These are phyloP conservation scores for Tachyglossus aculeatus DNA, from an alignment of 2,797 vertebrate species.

Conservation along the genomic window DNA sequence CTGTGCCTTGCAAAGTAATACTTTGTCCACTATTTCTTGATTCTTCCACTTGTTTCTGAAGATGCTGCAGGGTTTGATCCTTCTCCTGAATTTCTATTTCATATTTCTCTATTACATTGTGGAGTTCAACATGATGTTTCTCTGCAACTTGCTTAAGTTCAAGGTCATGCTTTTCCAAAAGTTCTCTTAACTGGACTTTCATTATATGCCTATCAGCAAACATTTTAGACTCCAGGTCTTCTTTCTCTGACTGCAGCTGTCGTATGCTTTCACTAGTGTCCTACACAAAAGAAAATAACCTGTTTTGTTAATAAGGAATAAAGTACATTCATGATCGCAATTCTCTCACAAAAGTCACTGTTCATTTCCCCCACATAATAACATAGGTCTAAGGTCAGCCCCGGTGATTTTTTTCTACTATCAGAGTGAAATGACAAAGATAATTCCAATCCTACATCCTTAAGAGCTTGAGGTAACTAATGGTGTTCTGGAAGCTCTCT, in stretches of 20 bases:
- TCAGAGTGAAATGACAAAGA: too few relatives aligned
- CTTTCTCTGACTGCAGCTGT: constrained; percentile 81
- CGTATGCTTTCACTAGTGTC: constrained; percentile 80
- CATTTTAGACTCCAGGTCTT: constrained; percentile 87
- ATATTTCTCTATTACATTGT: constrained; percentile 72
- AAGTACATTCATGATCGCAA: too few relatives aligned
- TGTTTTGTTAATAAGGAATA: too few relatives aligned
- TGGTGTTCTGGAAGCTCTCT: too few relatives aligned
- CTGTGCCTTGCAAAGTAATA: constrained; percentile 4
- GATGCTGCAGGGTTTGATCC: constrained; percentile 69
- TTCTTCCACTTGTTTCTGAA: constrained; percentile 76
- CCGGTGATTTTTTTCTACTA: too few relatives aligned
- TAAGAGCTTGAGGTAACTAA: too few relatives aligned
- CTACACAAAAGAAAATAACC: constrained; percentile 64
- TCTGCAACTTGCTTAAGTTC: constrained; percentile 75
- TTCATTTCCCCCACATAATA: too few relatives aligned
- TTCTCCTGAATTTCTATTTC: constrained; percentile 76
- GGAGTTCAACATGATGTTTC: constrained; percentile 61
- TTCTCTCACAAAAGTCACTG: too few relatives aligned
- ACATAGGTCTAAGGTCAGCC: too few relatives aligned
- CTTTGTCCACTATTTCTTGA: constrained; percentile 55
- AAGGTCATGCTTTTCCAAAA: constrained; percentile 87
- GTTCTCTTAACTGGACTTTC: constrained; percentile 87
- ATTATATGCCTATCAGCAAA: constrained; percentile 93
- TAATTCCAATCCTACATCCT: too few relatives aligned